Base-by-base conservation (phyloP, 1,140 invertebrate species). In the Bombus sylvicola region DNA sequence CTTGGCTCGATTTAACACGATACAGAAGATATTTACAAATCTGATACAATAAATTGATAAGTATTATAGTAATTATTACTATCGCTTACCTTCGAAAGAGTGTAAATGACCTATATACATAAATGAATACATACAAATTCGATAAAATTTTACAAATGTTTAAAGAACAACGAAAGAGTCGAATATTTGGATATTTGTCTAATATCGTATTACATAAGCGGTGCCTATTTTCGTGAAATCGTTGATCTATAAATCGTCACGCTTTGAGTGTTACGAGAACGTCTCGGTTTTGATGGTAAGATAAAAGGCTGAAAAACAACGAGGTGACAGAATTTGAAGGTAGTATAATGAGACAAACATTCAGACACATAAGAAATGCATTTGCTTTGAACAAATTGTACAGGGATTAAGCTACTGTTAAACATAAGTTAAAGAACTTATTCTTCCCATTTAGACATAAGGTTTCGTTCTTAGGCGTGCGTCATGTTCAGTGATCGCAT, bases 11-110 rank as follows among this genome's bases (percentile, higher is more conserved):
- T 37, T 81, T 86, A 84, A 84, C 77, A 66, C 73, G 79, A 81
- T 81, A 88, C 79, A 89, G 73, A 43, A 57, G 64, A 68, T 91
- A 90, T 91, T 90, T 90, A 91, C 90, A 91, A 41, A 64, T 76
- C 31, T 71, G 34, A 34, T 66, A 68, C 28, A 72, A 47, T 31
- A 25, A 10, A 69, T 53, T 22, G 31, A 41, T 22, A 74, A 6
- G 18, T 72, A 31, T 22, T 72, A 28, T 22, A 47, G 5, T 73
- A 10, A 25, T n/a, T 43, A 64, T 41, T 53, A 34, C 41, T 64
- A 43, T 25, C 39, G 28, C 18, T 59, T 62, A 64, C 74, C 77
- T 39, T 80, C 68, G 85, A 75, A 79, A 68, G 57, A 72, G 69
- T 72, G 77, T 69, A 77, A 85, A 78, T 80, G 73, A 78, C 59